Conservation (phyloP, 2,888 invertebrate genomes). For the Idaea straminata region DNA sequence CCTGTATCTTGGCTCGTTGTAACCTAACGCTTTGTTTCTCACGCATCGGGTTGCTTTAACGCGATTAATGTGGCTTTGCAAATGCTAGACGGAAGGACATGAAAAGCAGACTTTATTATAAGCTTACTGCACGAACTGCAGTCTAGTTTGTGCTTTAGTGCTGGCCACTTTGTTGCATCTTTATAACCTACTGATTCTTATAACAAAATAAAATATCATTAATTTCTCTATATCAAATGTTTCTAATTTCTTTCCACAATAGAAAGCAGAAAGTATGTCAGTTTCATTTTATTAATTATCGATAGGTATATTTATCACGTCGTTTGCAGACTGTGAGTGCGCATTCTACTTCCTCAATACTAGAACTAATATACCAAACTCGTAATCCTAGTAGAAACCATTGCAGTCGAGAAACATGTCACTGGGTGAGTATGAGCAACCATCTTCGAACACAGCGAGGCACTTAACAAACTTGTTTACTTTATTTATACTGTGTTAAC, state of each 20-base stretch:
- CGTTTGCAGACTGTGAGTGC: not conserved
- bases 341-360: not conserved
- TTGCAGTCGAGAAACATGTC: slow-evolving; percentile 26
- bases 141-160: not conserved
- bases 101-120: slow-evolving; percentile 11
- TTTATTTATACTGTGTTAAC: slow-evolving; percentile 20
- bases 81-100: slow-evolving; percentile 16
- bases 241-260: not conserved
- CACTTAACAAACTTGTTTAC: slow-evolving; percentile 23
- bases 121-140: not conserved
- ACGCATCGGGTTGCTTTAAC: slow-evolving; percentile 46
- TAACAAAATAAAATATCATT: not conserved
- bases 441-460: slow-evolving; percentile 18
- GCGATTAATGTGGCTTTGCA: slow-evolving; percentile 35
- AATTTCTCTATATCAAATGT: not conserved
- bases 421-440: slow-evolving; percentile 31
- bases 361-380: not conserved
- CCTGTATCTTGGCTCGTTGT: slow-evolving; percentile 37
- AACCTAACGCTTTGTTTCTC: slow-evolving; percentile 51
- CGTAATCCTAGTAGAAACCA: not conserved
- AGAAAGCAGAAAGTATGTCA: not conserved
- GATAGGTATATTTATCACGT: not conserved
- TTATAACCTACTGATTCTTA: not conserved
- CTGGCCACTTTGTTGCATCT: not conserved
- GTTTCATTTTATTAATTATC: not conserved